Evolutionary conservation across 1,140 invertebrate genomes (phyloP).

Genomic region (Brachionus angularis): DNA sequence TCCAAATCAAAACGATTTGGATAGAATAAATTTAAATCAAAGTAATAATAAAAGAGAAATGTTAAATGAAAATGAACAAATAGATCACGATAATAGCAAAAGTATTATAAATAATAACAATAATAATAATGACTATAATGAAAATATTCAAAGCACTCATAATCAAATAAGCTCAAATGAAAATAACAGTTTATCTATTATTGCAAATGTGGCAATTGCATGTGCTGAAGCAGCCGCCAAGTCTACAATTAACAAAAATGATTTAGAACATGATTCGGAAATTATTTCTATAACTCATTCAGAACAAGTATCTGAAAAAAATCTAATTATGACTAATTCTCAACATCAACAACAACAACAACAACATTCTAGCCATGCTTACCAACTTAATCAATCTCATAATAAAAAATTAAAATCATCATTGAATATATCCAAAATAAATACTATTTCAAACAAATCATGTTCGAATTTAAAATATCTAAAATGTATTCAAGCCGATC

Average conservation of each 20-base stretch:
- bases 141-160: too few relatives aligned
- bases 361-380: too few relatives aligned
- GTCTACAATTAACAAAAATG: background rate
- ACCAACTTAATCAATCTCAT: too few relatives aligned
- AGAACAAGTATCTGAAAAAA: background rate
- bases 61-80: too few relatives aligned
- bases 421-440: background rate
- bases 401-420: background rate
- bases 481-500: slow-evolving; percentile 33
- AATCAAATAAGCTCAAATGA: too few relatives aligned
- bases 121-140: too few relatives aligned
- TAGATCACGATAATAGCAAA: too few relatives aligned
- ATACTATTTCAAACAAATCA: background rate
- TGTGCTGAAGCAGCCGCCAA: background rate
- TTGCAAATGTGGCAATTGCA: background rate
- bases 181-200: background rate
- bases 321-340: background rate
- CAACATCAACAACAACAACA: background rate
- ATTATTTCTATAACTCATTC: too few relatives aligned
- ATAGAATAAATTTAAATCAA: background rate
- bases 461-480: slow-evolving; percentile 7
- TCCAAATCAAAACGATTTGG: background rate
- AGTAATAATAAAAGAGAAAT: too few relatives aligned
- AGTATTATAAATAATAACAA: too few relatives aligned
- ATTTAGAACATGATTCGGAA: too few relatives aligned